Evolutionary conservation across 2,113 vertebrate species (phyloP).

Genomic region (Vulpes vulpes): DNA sequence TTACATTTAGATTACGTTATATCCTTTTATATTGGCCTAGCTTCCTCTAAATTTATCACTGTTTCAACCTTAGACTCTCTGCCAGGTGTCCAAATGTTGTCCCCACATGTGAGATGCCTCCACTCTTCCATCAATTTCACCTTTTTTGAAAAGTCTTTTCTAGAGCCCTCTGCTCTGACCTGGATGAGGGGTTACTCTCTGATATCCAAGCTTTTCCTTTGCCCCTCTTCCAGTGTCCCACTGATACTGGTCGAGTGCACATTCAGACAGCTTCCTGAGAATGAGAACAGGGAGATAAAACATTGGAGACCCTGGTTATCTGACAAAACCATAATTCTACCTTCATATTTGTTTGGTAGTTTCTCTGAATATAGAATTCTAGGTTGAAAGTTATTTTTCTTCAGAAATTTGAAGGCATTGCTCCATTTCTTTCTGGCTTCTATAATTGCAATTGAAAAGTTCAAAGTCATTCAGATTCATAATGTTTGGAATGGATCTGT

Average conservation of each 20-base stretch:
- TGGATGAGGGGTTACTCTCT: not conserved
- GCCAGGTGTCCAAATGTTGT: not conserved
- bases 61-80: not conserved
- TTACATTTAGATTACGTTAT: conserved; percentile 75
- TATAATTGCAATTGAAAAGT: not conserved
- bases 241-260: accelerated
- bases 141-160: not conserved
- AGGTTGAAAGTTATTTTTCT: not conserved
- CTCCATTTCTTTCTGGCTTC: not conserved
- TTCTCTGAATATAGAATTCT: conserved; percentile 21
- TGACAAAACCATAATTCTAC: not conserved
- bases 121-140: not conserved
- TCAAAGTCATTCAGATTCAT: conserved; percentile 8
- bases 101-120: not conserved
- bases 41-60: conserved; percentile 59
- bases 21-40: conserved; percentile 61
- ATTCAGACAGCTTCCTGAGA: not conserved
- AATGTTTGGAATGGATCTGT: not conserved
- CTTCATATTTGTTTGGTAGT: not conserved
- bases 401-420: conserved; percentile 28
- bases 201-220: not conserved
- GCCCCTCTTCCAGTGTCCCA: not conserved
- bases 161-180: not conserved
- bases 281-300: not conserved
- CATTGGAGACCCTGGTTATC: not conserved